Evolutionary conservation across 2,113 vertebrate species (phyloP).

Genomic region (Lycaon pictus): DNA sequence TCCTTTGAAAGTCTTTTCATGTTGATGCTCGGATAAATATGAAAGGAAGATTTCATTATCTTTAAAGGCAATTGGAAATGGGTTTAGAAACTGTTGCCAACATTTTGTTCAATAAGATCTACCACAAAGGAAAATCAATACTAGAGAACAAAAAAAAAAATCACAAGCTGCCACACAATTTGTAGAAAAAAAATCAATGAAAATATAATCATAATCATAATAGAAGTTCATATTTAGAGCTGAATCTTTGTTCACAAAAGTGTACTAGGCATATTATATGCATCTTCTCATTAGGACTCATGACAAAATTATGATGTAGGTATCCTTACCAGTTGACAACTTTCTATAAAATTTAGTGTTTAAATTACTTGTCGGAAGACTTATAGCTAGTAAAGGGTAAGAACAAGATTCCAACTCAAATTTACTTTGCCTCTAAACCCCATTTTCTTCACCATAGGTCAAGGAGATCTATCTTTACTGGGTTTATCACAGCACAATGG

Average conservation of each 20-base stretch:
- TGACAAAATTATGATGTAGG: not conserved
- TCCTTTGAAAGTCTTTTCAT: not conserved
- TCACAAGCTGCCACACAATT: not conserved
- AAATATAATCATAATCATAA: not conserved
- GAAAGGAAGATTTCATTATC: not conserved
- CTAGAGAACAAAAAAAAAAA: constrained; percentile 50
- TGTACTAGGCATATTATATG: not conserved
- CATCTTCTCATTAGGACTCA: not conserved
- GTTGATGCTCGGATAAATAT: not conserved
- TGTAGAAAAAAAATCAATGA: not conserved
- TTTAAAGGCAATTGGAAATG: constrained; percentile 38
- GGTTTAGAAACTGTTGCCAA: not conserved
- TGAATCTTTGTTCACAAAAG: not conserved
- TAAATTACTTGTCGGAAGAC: constrained; percentile 4
- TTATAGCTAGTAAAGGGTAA: not conserved
- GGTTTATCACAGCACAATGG: not conserved
- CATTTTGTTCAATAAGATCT: not conserved
- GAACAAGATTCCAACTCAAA: not conserved
- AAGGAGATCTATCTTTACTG: not conserved
- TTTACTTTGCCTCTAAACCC: not conserved
- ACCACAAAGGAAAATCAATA: constrained; percentile 11
- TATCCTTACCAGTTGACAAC: not conserved
- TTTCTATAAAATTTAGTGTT: not conserved
- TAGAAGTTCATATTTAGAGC: not conserved
- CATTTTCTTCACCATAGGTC: not conserved